Evolutionary conservation across 2,888 invertebrate species (phyloP), one percentile per base, ranked within the genome.

Genomic region (Noctuana brunneofusca): DNA sequence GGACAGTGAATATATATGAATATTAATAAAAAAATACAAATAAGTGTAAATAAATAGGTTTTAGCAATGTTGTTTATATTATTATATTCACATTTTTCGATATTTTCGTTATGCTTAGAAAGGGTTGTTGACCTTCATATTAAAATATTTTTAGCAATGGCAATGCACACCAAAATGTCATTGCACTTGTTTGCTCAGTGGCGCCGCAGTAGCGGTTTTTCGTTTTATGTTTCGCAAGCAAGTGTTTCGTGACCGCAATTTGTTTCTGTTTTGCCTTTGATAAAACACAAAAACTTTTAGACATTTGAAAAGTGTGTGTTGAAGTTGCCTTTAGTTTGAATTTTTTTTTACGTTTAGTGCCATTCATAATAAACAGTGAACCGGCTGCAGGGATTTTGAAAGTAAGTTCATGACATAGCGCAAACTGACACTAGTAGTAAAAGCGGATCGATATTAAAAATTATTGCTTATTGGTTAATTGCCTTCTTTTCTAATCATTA

Each of bases 391-490:
- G 54, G 55, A 52, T 54, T 68, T 67, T 64, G 52, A 59, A 70
- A 65, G 73, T 75, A 72, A 74, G 74, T 73, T 16, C 67, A 52
- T 70, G 68, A 69, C 69, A 65, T 69, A 72, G 68, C 69, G 66
- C 63, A 67, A 68, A 68, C 66, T 72, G 73, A 74, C 72, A 77
- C 73, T 75, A 79, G 79, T 70, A 81, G 75, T 74, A 79, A 79
- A 69, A 81, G 74, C 76, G 86, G 87, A 89, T 89, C 89, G 86
- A 89, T 89, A 88, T 71, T 80, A 82, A 69, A 83, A 83, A 60
- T 46, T 53, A 46, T 11, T 16, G 11, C 24, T 14, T 49, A 27
- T 49, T 41, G 16, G 8, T 2, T 41, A 41, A 41, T 41, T 41
- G n/a, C 12, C 35, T n/a, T 4, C n/a, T 1, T 3, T n/a, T 38